phyloP scores from a whole-genome alignment of 2,888 invertebrate species.

The Philopedon plagiatum region DNA sequence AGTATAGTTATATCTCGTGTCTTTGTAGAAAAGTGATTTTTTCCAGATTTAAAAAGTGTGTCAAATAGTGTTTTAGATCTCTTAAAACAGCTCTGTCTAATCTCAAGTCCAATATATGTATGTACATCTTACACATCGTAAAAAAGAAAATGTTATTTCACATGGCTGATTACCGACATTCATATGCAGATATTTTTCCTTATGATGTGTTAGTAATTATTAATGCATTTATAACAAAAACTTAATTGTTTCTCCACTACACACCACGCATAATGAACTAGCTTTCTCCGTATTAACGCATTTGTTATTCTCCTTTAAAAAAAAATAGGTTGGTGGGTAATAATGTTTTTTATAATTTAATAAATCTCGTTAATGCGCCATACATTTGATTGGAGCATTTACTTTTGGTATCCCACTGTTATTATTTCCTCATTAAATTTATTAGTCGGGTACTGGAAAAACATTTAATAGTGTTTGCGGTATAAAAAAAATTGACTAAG shows the following conservation, averaged over 20 bases:
- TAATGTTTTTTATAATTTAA: not conserved
- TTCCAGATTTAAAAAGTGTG: too few species aligned
- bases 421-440: slow-evolving; percentile 5
- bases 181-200: slow-evolving; percentile 1
- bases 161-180: slow-evolving; percentile 1
- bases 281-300: slow-evolving; percentile 4
- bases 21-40: too few species aligned
- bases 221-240: not conserved
- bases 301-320: slow-evolving; percentile 7
- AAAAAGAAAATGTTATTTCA: slow-evolving; percentile 1
- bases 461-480: not conserved
- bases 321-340: slow-evolving; percentile 19
- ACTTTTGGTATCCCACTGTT: slow-evolving; percentile 1
- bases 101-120: too few species aligned
- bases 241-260: slow-evolving; percentile 14
- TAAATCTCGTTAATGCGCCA: not conserved
- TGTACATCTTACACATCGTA: too few species aligned
- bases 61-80: too few species aligned
- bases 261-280: not conserved
- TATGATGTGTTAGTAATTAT: not conserved
- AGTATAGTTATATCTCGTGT: too few species aligned
- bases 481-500: too few species aligned
- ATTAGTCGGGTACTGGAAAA: not conserved
- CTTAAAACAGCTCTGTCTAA: too few species aligned
- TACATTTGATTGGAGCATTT: not conserved